Conservation (phyloP, 2,113 vertebrate species). For the Arizona elegans region DNA sequence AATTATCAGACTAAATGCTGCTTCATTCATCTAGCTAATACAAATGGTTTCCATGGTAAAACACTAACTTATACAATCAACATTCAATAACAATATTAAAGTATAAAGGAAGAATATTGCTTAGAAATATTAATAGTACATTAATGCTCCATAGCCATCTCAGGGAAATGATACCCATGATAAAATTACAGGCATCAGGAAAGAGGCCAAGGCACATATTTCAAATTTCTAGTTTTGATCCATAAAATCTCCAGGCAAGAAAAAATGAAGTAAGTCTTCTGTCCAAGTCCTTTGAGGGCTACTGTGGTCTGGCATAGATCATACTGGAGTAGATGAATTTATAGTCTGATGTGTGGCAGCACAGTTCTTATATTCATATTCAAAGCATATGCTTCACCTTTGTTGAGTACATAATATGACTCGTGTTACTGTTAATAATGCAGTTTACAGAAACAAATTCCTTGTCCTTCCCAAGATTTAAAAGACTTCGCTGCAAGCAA, state of each 20-base stretch:
- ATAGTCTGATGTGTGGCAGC: background rate
- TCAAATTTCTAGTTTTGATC: background rate
- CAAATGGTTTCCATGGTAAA: slow-evolving; percentile 32
- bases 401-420: background rate
- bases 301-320: too few species aligned
- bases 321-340: background rate
- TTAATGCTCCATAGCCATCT: background rate
- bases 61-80: slow-evolving; percentile 41
- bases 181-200: background rate
- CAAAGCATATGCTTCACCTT: background rate
- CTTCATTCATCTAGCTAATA: slow-evolving; percentile 29
- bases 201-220: background rate
- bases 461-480: background rate
- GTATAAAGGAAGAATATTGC: background rate
- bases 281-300: background rate
- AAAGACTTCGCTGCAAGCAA: background rate
- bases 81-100: slow-evolving; percentile 30
- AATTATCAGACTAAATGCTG: slow-evolving; percentile 35
- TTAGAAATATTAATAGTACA: slow-evolving; percentile 19
- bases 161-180: background rate
- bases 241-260: background rate
- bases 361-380: background rate
- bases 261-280: background rate
- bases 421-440: background rate
- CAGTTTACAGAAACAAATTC: background rate